Evolutionary conservation across 2,888 invertebrate species (phyloP).

Genomic region (Oscheius sp.): DNA sequence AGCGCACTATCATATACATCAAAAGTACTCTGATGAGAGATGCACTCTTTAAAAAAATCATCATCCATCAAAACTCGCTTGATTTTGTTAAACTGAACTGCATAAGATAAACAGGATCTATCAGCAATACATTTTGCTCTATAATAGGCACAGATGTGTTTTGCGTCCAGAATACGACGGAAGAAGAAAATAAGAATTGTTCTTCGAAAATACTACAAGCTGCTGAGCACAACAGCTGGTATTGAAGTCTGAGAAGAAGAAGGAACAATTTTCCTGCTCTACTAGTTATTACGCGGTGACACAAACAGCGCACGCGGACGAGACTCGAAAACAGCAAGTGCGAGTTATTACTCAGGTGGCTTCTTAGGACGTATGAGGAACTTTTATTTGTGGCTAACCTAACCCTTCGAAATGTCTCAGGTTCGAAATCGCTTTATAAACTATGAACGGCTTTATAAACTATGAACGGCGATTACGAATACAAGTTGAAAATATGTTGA

Average conservation of each 20-base stretch:
- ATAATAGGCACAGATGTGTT: too few species aligned
- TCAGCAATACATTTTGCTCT: too few species aligned
- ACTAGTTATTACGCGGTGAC: constrained; percentile 16
- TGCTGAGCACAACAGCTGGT: too few species aligned
- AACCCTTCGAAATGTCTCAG: too few species aligned
- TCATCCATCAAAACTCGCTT: not conserved
- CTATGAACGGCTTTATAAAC: too few species aligned
- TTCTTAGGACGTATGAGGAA: not conserved
- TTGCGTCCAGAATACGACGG: too few species aligned
- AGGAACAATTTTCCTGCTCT: not conserved
- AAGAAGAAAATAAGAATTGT: too few species aligned
- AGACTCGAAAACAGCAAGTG: constrained; percentile 25
- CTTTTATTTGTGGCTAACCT: not conserved
- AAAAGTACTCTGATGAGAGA: not conserved
- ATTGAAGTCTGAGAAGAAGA: not conserved
- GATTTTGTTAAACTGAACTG: not conserved
- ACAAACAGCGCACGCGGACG: constrained; percentile 16
- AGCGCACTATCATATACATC: not conserved
- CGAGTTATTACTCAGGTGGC: constrained; percentile 6
- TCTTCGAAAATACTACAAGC: too few species aligned
- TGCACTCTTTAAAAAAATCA: not conserved
- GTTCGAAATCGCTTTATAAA: too few species aligned
- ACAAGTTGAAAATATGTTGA: too few species aligned
- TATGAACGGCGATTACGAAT: too few species aligned
- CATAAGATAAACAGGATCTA: too few species aligned